Percentiles rank a stretch among this genome's conserved stretches.
Conservation (phyloP, 2,113 vertebrate genomes). For the Ascaphus truei region DNA sequence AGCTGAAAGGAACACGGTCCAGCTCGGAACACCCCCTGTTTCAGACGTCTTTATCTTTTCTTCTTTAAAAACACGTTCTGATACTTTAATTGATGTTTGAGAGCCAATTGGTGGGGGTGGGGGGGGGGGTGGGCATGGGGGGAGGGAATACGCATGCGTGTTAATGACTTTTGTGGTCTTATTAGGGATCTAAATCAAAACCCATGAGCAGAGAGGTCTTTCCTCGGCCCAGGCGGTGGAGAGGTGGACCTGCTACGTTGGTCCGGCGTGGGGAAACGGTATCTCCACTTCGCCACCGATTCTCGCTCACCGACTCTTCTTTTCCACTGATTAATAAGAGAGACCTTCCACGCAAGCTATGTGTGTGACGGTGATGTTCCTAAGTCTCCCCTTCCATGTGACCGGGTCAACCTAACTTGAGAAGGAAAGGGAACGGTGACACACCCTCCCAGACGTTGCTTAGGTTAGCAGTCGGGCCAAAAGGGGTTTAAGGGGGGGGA, state of each 20-base stretch:
- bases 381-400: conserved; percentile 11
- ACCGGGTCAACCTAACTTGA: conserved; percentile 20
- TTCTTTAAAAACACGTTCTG: no score
- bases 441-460: conserved; percentile 1
- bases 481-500: background rate
- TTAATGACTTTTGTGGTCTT: no score
- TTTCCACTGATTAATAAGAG: conserved; percentile 8
- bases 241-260: background rate
- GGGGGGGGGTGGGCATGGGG: no score
- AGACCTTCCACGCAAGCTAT: background rate
- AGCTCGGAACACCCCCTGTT: no score
- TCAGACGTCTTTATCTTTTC: no score
- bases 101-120: no score
- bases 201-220: background rate
- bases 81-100: no score
- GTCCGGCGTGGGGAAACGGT: background rate
- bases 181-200: no score
- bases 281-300: background rate
- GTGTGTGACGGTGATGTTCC: background rate
- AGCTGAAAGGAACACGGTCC: no score
- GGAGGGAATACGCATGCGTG: no score
- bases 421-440: conserved; percentile 13
- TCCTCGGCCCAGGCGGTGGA: background rate
- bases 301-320: background rate
- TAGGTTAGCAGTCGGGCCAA: conserved; percentile 2